phyloP scores from a whole-genome alignment of 2,797 vertebrate species.

The Falco berigora region DNA sequence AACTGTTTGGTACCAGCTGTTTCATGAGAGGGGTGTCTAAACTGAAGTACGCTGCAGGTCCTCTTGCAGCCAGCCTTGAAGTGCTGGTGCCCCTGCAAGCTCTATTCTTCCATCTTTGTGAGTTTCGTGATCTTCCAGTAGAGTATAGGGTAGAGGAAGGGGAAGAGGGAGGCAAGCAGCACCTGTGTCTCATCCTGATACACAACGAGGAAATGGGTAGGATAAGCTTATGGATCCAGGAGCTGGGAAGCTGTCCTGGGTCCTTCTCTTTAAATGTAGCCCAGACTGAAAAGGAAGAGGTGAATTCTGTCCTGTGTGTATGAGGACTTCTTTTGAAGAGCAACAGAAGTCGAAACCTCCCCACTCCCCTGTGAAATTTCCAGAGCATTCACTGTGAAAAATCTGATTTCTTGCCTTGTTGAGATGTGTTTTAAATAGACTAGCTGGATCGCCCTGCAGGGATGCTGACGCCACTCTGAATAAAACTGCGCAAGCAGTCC shows the following conservation, averaged over 20 bases:
- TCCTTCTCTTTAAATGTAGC: neutral
- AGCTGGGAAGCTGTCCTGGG: neutral
- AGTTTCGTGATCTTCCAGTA: neutral
- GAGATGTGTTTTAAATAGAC: neutral
- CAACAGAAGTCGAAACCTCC: accelerated
- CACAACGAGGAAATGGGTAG: neutral
- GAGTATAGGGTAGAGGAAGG: neutral
- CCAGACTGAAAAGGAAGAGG: neutral
- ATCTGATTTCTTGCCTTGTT: neutral
- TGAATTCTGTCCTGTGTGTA: neutral
- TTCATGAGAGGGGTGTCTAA: neutral
- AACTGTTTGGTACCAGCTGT: neutral
- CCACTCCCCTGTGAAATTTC: neutral
- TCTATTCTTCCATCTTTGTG: neutral
- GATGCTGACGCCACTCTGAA: neutral
- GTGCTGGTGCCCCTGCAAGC: neutral
- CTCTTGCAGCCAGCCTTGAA: neutral
- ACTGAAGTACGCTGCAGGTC: neutral
- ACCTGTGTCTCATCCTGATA: neutral
- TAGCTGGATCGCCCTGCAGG: neutral
- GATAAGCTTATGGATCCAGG: neutral
- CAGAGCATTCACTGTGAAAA: neutral
- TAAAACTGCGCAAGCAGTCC: neutral
- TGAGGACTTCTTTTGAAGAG: neutral
- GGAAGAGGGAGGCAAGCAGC: neutral